Conservation (phyloP, 1,140 invertebrate species). For the Frieseomelitta varia region DNA sequence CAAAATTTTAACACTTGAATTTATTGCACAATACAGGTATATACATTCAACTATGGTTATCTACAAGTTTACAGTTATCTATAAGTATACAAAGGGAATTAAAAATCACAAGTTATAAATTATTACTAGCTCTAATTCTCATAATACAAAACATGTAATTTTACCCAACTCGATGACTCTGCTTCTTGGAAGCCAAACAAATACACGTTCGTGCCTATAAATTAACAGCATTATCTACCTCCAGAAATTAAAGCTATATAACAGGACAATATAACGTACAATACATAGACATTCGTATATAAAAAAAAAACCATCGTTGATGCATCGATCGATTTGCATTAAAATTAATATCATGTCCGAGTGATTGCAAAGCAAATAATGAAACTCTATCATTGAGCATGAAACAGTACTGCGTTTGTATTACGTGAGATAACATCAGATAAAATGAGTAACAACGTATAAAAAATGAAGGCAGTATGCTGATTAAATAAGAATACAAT, state of each 20-base stretch:
- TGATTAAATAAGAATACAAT: not conserved
- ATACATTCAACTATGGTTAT: not conserved
- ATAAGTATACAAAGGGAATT: not conserved
- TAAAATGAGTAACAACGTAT: not conserved
- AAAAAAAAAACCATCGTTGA: not conserved
- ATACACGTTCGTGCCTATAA: too few species aligned
- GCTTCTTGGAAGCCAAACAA: constrained; percentile 19
- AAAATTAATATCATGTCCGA: not conserved
- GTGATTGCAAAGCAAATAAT: not conserved
- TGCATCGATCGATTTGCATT: not conserved
- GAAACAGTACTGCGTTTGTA: not conserved
- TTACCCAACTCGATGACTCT: not conserved
- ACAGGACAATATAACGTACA: not conserved
- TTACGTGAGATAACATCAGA: too few species aligned
- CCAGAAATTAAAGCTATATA: not conserved
- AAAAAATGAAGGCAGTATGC: not conserved
- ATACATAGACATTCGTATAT: not conserved
- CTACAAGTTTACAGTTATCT: not conserved
- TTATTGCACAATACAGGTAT: not conserved
- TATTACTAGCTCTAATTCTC: not conserved
- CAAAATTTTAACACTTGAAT: not conserved
- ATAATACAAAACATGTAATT: not conserved
- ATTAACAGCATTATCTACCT: not conserved
- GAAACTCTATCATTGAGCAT: not conserved
- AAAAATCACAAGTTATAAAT: constrained; percentile 25